Conservation (phyloP, 2,113 vertebrate genomes). For the Cnemophilus loriae region DNA sequence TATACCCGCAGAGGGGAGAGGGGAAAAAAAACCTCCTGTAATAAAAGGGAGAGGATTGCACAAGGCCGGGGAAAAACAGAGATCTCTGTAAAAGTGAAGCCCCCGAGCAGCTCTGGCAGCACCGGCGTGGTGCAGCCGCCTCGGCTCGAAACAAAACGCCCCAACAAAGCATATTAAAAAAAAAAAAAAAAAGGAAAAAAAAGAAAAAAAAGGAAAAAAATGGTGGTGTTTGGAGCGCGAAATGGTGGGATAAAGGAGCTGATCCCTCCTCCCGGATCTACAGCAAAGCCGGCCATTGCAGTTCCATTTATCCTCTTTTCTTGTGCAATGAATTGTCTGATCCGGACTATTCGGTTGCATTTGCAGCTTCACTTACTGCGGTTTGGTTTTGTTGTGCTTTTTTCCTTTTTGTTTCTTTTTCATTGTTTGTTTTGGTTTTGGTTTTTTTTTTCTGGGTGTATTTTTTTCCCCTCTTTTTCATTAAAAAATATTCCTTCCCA, state of each 20-base stretch:
- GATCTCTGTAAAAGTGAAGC: neutral
- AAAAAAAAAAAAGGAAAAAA: too few species aligned
- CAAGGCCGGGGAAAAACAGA: neutral
- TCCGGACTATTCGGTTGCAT: neutral
- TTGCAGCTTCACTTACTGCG: neutral
- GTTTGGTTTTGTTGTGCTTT: neutral
- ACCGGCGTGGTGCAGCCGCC: neutral
- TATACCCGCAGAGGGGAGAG: neutral
- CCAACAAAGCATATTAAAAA: neutral
- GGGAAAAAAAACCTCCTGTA: neutral
- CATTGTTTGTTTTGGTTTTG: neutral
- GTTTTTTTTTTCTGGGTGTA: neutral
- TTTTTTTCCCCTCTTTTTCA: neutral
- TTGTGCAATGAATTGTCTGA: neutral
- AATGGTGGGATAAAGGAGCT: conserved; percentile 8
- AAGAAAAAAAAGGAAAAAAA: neutral
- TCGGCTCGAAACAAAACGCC: neutral
- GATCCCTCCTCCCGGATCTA: conserved; percentile 52
- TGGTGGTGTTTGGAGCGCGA: conserved; percentile 5
- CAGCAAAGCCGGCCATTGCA: neutral
- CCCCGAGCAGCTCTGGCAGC: neutral
- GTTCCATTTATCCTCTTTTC: neutral
- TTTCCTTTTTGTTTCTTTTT: neutral
- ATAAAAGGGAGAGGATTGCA: neutral
- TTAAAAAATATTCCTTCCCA: neutral